phyloP scores from a whole-genome alignment of 2,113 vertebrate species.

The Garra rufa region DNA sequence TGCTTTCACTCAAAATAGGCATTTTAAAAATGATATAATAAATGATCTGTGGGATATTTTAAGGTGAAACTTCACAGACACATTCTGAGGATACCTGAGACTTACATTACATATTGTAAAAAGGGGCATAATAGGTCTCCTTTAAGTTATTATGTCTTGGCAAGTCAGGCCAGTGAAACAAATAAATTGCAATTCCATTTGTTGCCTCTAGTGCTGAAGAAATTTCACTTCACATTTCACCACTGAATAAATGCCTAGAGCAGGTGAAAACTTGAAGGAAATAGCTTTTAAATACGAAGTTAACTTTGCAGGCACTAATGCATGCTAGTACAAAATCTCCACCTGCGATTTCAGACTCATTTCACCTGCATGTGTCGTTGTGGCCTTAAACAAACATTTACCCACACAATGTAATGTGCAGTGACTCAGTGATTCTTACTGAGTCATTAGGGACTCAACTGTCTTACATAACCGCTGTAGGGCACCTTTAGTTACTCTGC shows the following conservation, averaged over 20 bases:
- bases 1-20: too few relatives aligned
- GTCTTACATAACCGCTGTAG: constrained; percentile 12
- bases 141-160: neutral
- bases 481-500: constrained; percentile 27
- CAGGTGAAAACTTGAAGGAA: neutral
- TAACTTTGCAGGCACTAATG: constrained; percentile 28
- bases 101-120: too few relatives aligned
- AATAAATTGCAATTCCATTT: neutral
- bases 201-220: neutral
- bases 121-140: too few relatives aligned
- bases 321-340: neutral
- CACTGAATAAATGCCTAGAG: neutral
- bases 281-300: neutral
- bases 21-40: too few relatives aligned
- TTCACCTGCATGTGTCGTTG: constrained; percentile 19
- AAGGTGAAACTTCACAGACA: too few relatives aligned
- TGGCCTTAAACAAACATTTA: constrained; percentile 40
- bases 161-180: neutral
- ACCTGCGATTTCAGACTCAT: constrained; percentile 36
- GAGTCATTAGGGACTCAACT: neutral
- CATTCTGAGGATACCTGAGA: too few relatives aligned
- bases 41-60: too few relatives aligned
- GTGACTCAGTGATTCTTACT: constrained; percentile 20
- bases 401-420: constrained; percentile 8
- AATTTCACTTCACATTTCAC: neutral